Base-by-base conservation (phyloP, 2,797 vertebrate species). In the Heliangelus exortis region DNA sequence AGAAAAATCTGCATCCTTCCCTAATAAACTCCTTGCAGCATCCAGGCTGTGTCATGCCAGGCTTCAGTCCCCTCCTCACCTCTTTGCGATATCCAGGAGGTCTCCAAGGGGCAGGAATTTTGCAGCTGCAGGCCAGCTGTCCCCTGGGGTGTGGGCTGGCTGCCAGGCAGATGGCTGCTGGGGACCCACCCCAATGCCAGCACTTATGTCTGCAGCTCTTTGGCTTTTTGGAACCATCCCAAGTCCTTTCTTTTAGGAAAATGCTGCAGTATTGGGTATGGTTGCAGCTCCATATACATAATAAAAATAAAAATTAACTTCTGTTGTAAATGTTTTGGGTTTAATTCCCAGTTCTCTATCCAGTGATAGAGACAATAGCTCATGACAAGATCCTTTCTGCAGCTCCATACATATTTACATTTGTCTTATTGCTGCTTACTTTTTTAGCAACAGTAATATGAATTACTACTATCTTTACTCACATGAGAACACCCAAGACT, bases 51-150 rank as follows among this genome's bases (percentile, higher is more conserved):
- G 33, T 15, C 1, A 0, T n/a, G 26, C 36, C 51, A 34, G 16
- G 45, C 11, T 65, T 57, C 0, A 0, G 15, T 36, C 19, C n/a
- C n/a, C 34, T 19, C 47, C 12, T 12, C 51, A 15, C 3, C 28
- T 31, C n/a, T 61, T 15, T 13, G 58, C 53, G 19, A 4, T 29
- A 22, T 3, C 12, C 1, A 0, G 3, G 51, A n/a, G 3, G 9
- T 34, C 33, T 61, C 39, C 59, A 26, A 26, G 66, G 34, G 33
- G 63, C 57, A 6, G 33, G 23, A 62, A 6, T 47, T 2, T 2
- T 21, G 41, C 41, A 43, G 33, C 34, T 71, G 72, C 45, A 7
- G 1, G 31, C 34, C 34, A 18, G 19, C 61, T 50, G 13, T 4
- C 31, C 25, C 8, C 1, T 1, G 43, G 55, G 39, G 5, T 7